A percentile compares a stretch with the other conserved stretches of the same genome.
These are phyloP conservation scores for Pangasius djambal DNA, from an alignment of 2,797 vertebrate genomes.

Conservation along the genomic window DNA sequence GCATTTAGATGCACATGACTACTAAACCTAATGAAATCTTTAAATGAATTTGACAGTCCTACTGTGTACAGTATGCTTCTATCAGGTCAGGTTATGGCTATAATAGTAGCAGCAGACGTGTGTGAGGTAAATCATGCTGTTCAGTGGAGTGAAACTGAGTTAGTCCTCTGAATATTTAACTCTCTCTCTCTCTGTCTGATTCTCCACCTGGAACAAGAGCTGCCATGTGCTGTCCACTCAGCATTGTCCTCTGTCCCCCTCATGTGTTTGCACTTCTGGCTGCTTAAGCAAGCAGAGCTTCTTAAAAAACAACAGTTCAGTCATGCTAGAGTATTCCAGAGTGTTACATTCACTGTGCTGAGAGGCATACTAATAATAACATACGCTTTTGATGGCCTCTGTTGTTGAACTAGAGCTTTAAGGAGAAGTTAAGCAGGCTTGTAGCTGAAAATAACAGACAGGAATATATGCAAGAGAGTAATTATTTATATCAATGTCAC, in stretches of 20 bases:
- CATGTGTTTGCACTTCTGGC: slow-evolving; percentile 13
- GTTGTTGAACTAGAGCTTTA: slow-evolving; percentile 13
- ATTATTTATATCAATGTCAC: slow-evolving; percentile 16
- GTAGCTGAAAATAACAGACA: not conserved
- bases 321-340: not conserved
- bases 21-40: slow-evolving; percentile 2
- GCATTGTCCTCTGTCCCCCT: slow-evolving; percentile 12
- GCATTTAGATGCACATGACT: not conserved
- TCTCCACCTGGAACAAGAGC: slow-evolving; percentile 18
- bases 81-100: slow-evolving; percentile 10
- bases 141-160: slow-evolving; percentile 70
- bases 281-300: slow-evolving; percentile 22
- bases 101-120: slow-evolving; percentile 43
- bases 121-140: slow-evolving; percentile 66
- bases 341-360: not conserved
- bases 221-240: slow-evolving; percentile 31
- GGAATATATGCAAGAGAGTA: slow-evolving; percentile 1
- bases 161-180: slow-evolving; percentile 74
- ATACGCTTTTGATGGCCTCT: not conserved
- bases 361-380: slow-evolving; percentile 23
- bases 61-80: slow-evolving; percentile 15
- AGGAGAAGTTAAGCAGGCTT: not conserved
- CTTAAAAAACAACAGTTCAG: slow-evolving; percentile 19
- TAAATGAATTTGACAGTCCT: slow-evolving; percentile 43
- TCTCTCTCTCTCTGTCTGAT: slow-evolving; percentile 43